Percentiles rank a stretch among this genome's conserved stretches.
These are phyloP conservation scores for Venustaconcha ellipsiformis DNA, from an alignment of 1,140 invertebrate species.

Conservation along the genomic window DNA sequence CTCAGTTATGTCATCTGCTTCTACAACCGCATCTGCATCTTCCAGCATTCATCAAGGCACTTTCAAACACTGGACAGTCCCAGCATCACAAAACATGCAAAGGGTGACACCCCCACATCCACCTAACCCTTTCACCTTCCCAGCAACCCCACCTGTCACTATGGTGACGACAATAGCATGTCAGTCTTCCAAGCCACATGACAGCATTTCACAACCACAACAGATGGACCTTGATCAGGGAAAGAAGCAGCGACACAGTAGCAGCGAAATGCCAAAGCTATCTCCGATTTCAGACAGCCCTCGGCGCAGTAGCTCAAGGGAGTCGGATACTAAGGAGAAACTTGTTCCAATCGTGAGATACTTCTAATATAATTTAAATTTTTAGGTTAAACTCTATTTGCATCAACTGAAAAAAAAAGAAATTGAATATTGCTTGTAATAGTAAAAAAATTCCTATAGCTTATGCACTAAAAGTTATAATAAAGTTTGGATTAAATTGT, in stretches of 20 bases:
- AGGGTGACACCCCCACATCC: neutral
- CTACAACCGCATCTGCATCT: no score
- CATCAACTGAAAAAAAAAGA: no score
- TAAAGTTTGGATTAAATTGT: no score
- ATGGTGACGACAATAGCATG: neutral
- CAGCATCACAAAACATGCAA: neutral
- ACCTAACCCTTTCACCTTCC: constrained; percentile 32
- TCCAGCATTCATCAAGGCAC: neutral
- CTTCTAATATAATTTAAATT: no score
- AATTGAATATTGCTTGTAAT: no score
- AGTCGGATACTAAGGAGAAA: constrained; percentile 2
- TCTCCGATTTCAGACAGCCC: constrained; percentile 14
- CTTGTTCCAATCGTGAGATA: constrained; percentile 21
- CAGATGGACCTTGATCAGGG: neutral
- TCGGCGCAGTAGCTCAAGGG: constrained; percentile 5
- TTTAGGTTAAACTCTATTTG: no score
- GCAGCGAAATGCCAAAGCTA: constrained; percentile 30
- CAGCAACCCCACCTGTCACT: constrained; percentile 28
- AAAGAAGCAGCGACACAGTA: constrained; percentile 28
- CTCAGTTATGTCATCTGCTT: no score
- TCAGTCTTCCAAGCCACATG: constrained; percentile 12
- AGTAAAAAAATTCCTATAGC: no score
- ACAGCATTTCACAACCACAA: constrained; percentile 4
- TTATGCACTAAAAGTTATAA: no score
- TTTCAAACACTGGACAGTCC: constrained; percentile 1